These are phyloP conservation scores for Phasianus colchicus DNA, from an alignment of 2,113 vertebrate genomes.

Conservation along the genomic window DNA sequence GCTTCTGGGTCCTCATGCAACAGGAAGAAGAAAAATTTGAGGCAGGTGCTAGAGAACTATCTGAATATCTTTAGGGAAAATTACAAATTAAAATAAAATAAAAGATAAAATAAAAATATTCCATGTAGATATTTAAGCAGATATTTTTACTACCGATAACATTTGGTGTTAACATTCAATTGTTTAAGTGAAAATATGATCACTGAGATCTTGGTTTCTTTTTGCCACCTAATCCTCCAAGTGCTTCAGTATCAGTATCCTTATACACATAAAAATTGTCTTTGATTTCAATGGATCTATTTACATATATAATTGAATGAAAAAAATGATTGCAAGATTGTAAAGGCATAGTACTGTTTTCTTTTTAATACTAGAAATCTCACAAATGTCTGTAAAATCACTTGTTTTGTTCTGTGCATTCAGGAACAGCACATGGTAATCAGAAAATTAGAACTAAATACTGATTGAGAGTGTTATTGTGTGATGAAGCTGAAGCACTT, in stretches of 20 bases:
- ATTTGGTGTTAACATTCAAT: not conserved
- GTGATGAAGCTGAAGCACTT: rapidly evolving
- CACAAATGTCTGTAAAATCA: not conserved
- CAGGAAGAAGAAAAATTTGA: not conserved
- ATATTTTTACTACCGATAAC: not conserved
- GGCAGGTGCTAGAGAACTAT: not conserved
- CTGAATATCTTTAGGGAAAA: not conserved
- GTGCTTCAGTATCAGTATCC: not conserved
- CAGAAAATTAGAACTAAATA: not conserved
- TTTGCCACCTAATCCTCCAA: not conserved
- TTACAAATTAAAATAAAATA: not conserved
- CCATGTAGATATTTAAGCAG: not conserved
- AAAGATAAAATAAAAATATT: not conserved
- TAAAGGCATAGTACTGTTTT: not conserved
- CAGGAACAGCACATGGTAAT: not conserved
- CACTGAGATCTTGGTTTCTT: not conserved
- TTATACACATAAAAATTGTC: not conserved
- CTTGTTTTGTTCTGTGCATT: not conserved
- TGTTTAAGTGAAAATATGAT: not conserved
- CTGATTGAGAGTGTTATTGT: not conserved
- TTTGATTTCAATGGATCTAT: not conserved
- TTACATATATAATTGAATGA: not conserved
- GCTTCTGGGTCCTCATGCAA: not conserved
- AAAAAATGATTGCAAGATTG: not conserved
- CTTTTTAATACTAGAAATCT: not conserved